Conservation (phyloP, 2,888 invertebrate species). For the Celastrina argiolus region DNA sequence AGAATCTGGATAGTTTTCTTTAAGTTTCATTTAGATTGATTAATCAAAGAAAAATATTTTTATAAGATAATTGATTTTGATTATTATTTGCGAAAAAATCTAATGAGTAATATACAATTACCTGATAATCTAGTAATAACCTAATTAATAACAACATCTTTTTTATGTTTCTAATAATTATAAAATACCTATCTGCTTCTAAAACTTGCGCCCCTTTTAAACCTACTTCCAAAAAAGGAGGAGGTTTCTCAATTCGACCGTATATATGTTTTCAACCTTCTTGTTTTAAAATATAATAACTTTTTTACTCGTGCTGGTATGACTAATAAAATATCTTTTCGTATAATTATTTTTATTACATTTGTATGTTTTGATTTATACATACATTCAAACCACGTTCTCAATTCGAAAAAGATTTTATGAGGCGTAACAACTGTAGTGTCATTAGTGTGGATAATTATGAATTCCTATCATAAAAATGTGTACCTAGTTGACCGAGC, state of each 20-base stretch:
- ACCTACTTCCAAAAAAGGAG: too few relatives aligned
- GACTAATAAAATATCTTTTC: not conserved
- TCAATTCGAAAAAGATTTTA: not conserved
- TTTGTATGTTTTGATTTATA: not conserved
- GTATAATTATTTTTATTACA: not conserved
- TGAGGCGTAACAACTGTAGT: constrained; percentile 1
- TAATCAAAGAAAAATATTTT: not conserved
- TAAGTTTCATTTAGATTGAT: not conserved
- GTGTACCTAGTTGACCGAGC: not conserved
- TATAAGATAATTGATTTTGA: too few relatives aligned
- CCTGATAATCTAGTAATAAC: too few relatives aligned
- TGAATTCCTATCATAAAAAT: not conserved
- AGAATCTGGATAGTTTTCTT: not conserved
- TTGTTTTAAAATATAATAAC: too few relatives aligned
- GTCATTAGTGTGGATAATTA: not conserved
- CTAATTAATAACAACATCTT: too few relatives aligned
- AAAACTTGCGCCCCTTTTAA: too few relatives aligned
- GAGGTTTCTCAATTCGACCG: too few relatives aligned
- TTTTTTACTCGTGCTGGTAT: not conserved
- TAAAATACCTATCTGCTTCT: too few relatives aligned
- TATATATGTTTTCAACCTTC: not conserved
- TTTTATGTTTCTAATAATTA: too few relatives aligned
- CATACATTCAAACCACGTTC: not conserved
- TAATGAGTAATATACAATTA: too few relatives aligned
- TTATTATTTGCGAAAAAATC: too few relatives aligned